phyloP scores from a whole-genome alignment of 2,113 vertebrate genomes.

The Tyrannus savana region DNA sequence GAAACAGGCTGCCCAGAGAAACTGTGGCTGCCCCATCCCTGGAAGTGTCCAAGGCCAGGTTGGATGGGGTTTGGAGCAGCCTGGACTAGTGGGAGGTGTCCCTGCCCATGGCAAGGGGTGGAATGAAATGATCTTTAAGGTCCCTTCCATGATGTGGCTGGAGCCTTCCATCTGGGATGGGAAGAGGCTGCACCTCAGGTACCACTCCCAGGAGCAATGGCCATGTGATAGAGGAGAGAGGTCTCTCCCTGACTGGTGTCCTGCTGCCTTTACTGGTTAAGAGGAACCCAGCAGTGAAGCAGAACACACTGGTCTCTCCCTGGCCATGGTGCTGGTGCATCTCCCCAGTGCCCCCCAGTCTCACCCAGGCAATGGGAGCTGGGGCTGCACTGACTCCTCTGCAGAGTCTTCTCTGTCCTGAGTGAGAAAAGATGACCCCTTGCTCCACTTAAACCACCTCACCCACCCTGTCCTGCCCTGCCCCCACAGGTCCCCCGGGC shows the following conservation, averaged over 20 bases:
- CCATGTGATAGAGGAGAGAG: background rate
- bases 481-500: slow-evolving; percentile 90
- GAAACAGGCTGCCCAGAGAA: background rate
- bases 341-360: background rate
- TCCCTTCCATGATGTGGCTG: too few species aligned
- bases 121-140: rapidly evolving
- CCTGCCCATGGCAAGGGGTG: background rate
- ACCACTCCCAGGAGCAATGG: rapidly evolving
- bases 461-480: background rate
- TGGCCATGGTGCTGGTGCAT: background rate
- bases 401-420: background rate
- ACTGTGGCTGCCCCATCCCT: background rate
- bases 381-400: background rate
- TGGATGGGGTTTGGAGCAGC: background rate
- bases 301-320: background rate
- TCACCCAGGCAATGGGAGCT: background rate
- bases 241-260: background rate
- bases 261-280: background rate
- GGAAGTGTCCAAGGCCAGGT: rapidly evolving
- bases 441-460: background rate
- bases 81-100: background rate
- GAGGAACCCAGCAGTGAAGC: background rate
- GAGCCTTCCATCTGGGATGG: background rate
- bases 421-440: too few species aligned
- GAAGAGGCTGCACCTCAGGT: background rate